These are phyloP conservation scores for Pristionchus exspectatus DNA, from an alignment of 2,888 invertebrate genomes.

Conservation along the genomic window DNA sequence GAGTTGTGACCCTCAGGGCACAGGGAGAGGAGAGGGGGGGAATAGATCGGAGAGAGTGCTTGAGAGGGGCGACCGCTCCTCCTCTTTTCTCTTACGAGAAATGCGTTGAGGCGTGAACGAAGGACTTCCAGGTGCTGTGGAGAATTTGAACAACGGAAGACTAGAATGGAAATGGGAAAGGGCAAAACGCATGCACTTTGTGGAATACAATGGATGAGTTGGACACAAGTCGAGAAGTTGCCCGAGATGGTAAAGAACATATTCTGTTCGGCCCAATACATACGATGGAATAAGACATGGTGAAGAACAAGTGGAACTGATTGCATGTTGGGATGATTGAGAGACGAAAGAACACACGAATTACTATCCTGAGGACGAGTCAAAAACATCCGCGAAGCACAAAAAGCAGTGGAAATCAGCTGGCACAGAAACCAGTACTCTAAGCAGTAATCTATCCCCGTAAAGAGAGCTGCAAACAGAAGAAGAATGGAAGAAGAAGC, in stretches of 20 bases:
- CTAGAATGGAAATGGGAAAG: neutral
- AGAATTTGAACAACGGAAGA: slow-evolving; percentile 42
- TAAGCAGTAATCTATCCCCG: slow-evolving; percentile 13
- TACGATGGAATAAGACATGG: neutral
- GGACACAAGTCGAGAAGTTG: neutral
- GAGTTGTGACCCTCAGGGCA: slow-evolving; percentile 41
- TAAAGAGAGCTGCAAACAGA: slow-evolving; percentile 42
- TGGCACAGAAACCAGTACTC: slow-evolving; percentile 30
- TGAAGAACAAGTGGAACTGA: slow-evolving; percentile 15
- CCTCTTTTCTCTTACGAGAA: slow-evolving; percentile 15
- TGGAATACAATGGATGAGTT: neutral
- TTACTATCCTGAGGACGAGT: neutral
- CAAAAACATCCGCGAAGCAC: neutral
- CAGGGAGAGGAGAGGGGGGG: slow-evolving; percentile 8
- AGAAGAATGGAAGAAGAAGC: neutral
- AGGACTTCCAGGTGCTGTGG: neutral
- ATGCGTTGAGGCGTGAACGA: neutral
- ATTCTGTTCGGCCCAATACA: neutral
- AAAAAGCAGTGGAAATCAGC: slow-evolving; percentile 17
- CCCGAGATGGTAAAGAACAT: neutral
- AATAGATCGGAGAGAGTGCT: slow-evolving; percentile 17
- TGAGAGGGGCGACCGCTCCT: slow-evolving; percentile 37
- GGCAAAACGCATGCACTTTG: neutral
- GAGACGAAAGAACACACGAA: neutral
- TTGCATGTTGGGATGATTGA: neutral